Percentiles rank a stretch among this genome's conserved stretches.
These are phyloP conservation scores for Suricata suricatta DNA, from an alignment of 2,113 vertebrate genomes.

Conservation along the genomic window DNA sequence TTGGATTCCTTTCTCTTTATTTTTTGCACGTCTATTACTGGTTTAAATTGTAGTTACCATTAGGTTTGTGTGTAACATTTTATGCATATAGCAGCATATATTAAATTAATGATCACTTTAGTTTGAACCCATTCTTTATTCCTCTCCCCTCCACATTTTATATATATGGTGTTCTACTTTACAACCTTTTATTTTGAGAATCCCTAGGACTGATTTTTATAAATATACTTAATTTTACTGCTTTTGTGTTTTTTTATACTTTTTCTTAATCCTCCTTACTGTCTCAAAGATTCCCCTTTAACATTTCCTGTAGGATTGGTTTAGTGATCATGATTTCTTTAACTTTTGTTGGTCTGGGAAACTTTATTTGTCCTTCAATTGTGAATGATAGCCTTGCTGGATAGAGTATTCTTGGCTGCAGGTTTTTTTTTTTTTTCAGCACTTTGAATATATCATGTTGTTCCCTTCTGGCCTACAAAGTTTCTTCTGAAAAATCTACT, in stretches of 20 bases:
- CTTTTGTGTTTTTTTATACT: not conserved
- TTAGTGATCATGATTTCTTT: not conserved
- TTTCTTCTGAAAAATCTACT: not conserved
- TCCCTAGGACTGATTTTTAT: not conserved
- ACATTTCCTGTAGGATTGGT: not conserved
- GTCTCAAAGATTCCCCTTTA: not conserved
- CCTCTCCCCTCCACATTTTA: not conserved
- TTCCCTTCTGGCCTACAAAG: not conserved
- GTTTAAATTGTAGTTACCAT: not conserved
- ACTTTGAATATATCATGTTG: not conserved
- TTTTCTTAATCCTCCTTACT: not conserved
- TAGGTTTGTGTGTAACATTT: not conserved
- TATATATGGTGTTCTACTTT: not conserved
- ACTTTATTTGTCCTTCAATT: not conserved
- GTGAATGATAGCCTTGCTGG: not conserved
- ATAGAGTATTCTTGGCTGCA: not conserved
- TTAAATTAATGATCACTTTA: not conserved
- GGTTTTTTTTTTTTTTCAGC: not conserved
- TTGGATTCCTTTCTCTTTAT: not conserved
- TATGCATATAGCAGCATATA: not conserved
- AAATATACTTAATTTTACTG: not conserved
- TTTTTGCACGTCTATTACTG: not conserved
- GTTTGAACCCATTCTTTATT: not conserved
- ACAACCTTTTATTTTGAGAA: not conserved
- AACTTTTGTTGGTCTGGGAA: not conserved